Evolutionary conservation across 2,113 vertebrate genomes (phyloP).

Genomic region (Nesospiza acunhae): DNA sequence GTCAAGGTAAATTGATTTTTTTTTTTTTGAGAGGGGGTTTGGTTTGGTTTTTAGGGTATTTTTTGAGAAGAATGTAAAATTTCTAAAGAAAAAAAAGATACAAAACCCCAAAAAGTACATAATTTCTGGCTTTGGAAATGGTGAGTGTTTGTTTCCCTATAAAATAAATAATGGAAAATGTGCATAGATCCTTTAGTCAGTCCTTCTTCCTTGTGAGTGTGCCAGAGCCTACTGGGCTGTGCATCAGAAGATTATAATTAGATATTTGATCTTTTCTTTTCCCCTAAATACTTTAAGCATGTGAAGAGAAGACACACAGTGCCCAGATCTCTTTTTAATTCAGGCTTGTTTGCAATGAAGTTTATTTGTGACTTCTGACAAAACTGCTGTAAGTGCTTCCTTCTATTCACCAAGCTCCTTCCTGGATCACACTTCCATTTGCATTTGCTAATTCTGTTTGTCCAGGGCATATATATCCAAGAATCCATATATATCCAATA

Average conservation of each 20-base stretch:
- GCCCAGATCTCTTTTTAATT: constrained; percentile 34
- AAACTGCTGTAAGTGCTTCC: constrained; percentile 9
- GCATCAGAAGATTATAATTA: constrained; percentile 61
- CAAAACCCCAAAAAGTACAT: background rate
- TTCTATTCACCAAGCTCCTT: background rate
- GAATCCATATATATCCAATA: background rate
- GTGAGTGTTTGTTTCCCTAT: constrained; percentile 58
- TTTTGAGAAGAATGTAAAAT: constrained; percentile 1
- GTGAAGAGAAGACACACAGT: background rate
- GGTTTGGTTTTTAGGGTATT: background rate
- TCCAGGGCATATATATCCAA: background rate
- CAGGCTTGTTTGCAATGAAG: background rate
- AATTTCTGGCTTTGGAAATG: constrained; percentile 58
- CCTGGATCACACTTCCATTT: background rate
- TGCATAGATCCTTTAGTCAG: constrained; percentile 7
- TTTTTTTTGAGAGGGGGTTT: background rate
- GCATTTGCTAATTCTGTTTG: background rate
- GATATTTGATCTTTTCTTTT: constrained; percentile 42
- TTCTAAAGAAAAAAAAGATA: constrained; percentile 8
- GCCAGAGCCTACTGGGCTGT: constrained; percentile 42
- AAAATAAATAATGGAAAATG: constrained; percentile 77
- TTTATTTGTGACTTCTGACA: constrained; percentile 46
- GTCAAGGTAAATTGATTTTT: background rate
- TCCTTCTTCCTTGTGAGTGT: background rate
- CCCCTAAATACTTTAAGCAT: constrained; percentile 17